A percentile compares a stretch with the other conserved stretches of the same genome.
These are phyloP conservation scores for Cyrtonyx montezumae DNA, from an alignment of 2,113 vertebrate genomes.

Conservation along the genomic window DNA sequence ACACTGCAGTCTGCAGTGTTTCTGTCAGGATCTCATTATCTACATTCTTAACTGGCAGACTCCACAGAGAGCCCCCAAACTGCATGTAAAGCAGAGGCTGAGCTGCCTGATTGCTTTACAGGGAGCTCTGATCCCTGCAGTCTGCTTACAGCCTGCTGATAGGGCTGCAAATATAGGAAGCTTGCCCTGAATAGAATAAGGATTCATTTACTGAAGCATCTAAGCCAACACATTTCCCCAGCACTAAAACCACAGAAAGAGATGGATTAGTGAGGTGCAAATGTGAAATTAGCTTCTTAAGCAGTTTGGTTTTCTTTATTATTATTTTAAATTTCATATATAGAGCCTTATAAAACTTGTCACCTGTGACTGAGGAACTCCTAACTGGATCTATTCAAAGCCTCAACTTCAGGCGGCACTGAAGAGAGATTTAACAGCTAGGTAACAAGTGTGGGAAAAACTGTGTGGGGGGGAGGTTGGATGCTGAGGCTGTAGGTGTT, in stretches of 20 bases:
- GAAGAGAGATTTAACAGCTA: slow-evolving; percentile 57
- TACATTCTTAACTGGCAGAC: rapidly evolving
- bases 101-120: background rate
- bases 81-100: background rate
- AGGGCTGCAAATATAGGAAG: background rate
- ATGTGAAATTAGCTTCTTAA: background rate
- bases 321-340: background rate
- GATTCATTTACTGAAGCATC: background rate
- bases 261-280: background rate
- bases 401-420: slow-evolving; percentile 19
- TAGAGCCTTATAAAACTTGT: slow-evolving; percentile 42
- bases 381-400: slow-evolving; percentile 52
- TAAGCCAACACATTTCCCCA: background rate
- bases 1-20: background rate
- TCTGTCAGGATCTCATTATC: background rate
- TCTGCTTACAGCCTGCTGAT: background rate
- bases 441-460: slow-evolving; percentile 23
- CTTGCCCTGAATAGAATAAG: background rate
- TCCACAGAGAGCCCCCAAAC: background rate
- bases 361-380: slow-evolving; percentile 41
- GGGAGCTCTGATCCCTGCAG: background rate
- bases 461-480: slow-evolving; percentile 12
- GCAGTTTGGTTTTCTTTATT: no score
- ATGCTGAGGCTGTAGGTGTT: slow-evolving; percentile 65
- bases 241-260: background rate